Evolutionary conservation across 2,888 invertebrate genomes (phyloP), one percentile per base, ranked within the genome.

Genomic region (Rhingia rostrata): DNA sequence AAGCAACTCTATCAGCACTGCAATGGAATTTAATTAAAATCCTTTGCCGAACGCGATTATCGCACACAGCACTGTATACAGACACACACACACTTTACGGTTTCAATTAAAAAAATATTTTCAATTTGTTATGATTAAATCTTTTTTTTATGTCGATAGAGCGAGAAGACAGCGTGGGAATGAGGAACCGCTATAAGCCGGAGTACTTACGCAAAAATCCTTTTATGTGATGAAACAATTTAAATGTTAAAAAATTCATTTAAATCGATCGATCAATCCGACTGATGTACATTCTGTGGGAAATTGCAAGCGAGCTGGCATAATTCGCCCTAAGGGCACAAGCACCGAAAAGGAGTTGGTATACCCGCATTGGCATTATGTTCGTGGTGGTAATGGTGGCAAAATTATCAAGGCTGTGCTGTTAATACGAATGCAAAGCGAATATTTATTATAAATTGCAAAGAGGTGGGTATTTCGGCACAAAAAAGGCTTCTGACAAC

Each of bases 111-210:
- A 84, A 22, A 70, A 66, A 70, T 84, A 80, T 84, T 84, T 80
- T 80, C 84, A 84, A 84, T 84, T 80, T 84, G 84, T 80, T 84
- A 80, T 84, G 84, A 75, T 84, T 84, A 84, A 84, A 84, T 70
- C 66, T 64, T 58, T 74, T 74, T 77, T 72, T 73, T 73, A 54
- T n/a, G 47, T 30, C 74, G 51, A 84, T 84, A 80, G 84, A 80
- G 70, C 54, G 64, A 43, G 22, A 84, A 80, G 80, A 70, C 53
- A 54, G 54, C 9, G 35, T 37, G 67, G 80, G 54, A 53, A 70
- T 33, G 64, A 47, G 64, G 39, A 75, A 80, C 64, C 64, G 54
- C 80, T 70, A 80, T 80, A 84, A 84, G 74, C 74, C 60, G 53
- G 14, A 61, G 60, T 74, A 75, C 80, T 84, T 84, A 80, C 79